phyloP scores from a whole-genome alignment of 2,888 invertebrate genomes.

The Cephus pulcher region DNA sequence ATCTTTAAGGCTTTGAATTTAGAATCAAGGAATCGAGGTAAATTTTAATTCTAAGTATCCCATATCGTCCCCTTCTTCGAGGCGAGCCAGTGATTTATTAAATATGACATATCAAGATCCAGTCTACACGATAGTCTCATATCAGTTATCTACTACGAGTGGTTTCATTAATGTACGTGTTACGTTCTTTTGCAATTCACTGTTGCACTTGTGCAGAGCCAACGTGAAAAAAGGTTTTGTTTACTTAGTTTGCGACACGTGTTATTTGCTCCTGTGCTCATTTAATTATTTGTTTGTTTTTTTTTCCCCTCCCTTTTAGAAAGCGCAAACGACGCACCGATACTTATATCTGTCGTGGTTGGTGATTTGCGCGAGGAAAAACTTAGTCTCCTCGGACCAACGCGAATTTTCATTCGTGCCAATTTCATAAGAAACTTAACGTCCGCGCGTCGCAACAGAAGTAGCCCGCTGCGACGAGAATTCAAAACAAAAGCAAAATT shows the following conservation, averaged over 20 bases:
- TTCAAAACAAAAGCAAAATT: background rate
- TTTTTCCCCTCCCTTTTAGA: background rate
- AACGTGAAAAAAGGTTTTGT: background rate
- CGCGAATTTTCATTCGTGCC: background rate
- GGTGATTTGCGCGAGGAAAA: background rate
- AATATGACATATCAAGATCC: background rate
- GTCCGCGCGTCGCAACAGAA: background rate
- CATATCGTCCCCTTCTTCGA: background rate
- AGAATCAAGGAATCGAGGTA: background rate
- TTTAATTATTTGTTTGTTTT: background rate
- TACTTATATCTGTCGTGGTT: background rate
- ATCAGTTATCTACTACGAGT: background rate
- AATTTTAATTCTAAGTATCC: background rate
- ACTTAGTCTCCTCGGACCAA: background rate
- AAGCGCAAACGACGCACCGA: background rate
- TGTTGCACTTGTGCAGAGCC: background rate
- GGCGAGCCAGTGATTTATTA: background rate
- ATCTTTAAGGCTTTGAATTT: no score
- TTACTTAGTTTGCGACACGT: background rate
- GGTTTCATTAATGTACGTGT: background rate
- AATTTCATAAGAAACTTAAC: background rate
- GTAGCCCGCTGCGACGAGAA: background rate
- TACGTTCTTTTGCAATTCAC: background rate
- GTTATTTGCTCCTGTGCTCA: background rate
- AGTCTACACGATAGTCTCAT: background rate